phyloP scores from a whole-genome alignment of 1,140 invertebrate genomes.

The Camponotus vicinus region DNA sequence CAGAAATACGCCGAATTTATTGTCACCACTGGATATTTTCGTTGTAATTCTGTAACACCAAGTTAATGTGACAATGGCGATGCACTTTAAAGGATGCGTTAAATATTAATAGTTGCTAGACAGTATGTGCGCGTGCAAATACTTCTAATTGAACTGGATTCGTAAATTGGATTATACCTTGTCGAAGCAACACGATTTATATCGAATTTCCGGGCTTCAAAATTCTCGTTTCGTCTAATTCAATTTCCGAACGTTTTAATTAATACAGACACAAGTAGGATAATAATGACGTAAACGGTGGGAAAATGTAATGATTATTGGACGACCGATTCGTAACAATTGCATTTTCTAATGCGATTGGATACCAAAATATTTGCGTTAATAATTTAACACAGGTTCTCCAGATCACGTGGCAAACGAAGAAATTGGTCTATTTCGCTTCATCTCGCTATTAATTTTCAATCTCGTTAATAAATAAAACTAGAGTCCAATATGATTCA shows the following conservation, averaged over 20 bases:
- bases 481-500: not conserved
- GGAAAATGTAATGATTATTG: slow-evolving; percentile 7
- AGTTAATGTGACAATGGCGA: slow-evolving; percentile 44
- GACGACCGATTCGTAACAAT: slow-evolving; percentile 20
- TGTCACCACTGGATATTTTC: slow-evolving; percentile 13
- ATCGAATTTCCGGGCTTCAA: slow-evolving; percentile 31
- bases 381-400: slow-evolving; percentile 3
- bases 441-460: not conserved
- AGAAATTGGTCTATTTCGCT: not conserved
- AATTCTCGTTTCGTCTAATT: slow-evolving; percentile 37
- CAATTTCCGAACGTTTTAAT: slow-evolving; percentile 36
- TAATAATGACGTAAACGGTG: slow-evolving; percentile 15
- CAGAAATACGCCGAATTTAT: not conserved
- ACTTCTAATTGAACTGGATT: slow-evolving; percentile 14
- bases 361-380: slow-evolving; percentile 5
- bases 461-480: not conserved
- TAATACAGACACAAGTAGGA: slow-evolving; percentile 52
- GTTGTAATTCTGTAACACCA: not conserved
- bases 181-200: slow-evolving; percentile 38
- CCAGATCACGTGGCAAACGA: not conserved
- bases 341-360: slow-evolving; percentile 1
- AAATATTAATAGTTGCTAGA: slow-evolving; percentile 44
- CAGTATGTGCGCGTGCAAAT: slow-evolving; percentile 10
- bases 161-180: slow-evolving; percentile 12
- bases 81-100: slow-evolving; percentile 16